Base-by-base conservation (phyloP, 2,113 vertebrate genomes). In the Erythrolamprus reginae region DNA sequence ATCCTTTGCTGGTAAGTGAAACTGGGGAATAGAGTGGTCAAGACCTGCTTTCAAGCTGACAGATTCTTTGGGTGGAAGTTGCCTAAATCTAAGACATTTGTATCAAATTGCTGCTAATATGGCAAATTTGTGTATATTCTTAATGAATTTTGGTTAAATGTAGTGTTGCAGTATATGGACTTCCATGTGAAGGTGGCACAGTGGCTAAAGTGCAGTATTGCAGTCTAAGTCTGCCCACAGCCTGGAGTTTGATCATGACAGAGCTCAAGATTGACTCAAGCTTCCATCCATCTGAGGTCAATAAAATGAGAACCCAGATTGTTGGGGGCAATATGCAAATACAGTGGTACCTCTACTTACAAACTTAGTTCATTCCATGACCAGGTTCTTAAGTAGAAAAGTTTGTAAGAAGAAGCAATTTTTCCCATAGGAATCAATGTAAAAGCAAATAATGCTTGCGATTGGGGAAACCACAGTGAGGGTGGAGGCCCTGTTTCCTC, bases 1-100 rank as follows among this genome's bases (percentile, higher is more conserved):
- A 99, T 96, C 98, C 98, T 47, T 95, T 98, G 26, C 47, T 99
- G 98, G 99, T 99, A 77, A 97, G 98, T 96, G 90, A 42, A 83
- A 90, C 21, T 5, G 45, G 0, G 9, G 9, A 19, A 93, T 56
- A 3, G 23, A 77, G n/a, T 77, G 65, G 19, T 77, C 33, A 38
- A 7, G n/a, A 38, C 0, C 65, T 70, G 65, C n/a, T 70, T 70
- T 70, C 65, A 19, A 38, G 19, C n/a, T 77, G 15, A 33, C 65
- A 38, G 65, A 38, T 77, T 38, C n/a, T 38, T 77, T 77, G 6
- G 33, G 65, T 77, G 33, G 33, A 77, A 77, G 33, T 77, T 77
- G 38, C 70, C 3, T 89, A 15, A 84, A 84, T 89, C 12, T 55
- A 51, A 38, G 50, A 10, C n/a, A 6, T 26, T 24, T 88, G 10